Conservation (phyloP, 2,113 vertebrate species). For the Ptyas mucosa region DNA sequence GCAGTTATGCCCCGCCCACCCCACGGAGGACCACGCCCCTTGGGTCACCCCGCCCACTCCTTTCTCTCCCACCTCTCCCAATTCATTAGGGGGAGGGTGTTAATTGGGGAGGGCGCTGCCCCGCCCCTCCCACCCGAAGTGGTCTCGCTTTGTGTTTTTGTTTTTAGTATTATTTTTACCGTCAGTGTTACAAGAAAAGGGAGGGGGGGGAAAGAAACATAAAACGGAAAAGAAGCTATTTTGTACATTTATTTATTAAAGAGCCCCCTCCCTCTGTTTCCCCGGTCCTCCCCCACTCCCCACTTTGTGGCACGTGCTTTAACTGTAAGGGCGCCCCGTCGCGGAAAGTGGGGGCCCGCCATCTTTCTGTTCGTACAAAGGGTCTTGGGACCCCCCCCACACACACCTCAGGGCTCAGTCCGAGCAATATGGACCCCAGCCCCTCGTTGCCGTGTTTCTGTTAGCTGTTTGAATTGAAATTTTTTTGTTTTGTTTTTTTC, state of each 20-base stretch:
- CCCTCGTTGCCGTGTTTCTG: neutral
- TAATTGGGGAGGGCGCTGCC: neutral
- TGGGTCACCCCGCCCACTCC: fast-evolving
- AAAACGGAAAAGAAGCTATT: conserved; percentile 27
- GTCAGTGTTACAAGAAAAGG: conserved; percentile 10
- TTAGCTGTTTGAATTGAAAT: neutral
- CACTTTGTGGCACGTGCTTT: neutral
- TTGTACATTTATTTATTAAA: conserved; percentile 52
- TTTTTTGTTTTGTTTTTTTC: neutral
- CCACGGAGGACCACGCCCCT: neutral
- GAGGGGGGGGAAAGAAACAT: neutral
- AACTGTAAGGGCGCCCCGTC: neutral
- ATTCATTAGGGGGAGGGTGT: too few species aligned
- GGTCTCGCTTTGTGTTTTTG: neutral
- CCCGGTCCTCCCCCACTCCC: fast-evolving
- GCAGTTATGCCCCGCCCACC: neutral
- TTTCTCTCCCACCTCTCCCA: neutral
- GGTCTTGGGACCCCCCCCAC: neutral
- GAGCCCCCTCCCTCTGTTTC: neutral
- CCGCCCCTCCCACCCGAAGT: neutral
- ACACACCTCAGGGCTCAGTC: neutral
- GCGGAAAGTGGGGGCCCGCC: fast-evolving
- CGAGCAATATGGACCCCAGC: neutral
- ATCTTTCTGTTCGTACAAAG: neutral
- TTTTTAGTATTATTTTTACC: conserved; percentile 11